Evolutionary conservation across 2,888 invertebrate species (phyloP).

Genomic region (Celastrina argiolus): DNA sequence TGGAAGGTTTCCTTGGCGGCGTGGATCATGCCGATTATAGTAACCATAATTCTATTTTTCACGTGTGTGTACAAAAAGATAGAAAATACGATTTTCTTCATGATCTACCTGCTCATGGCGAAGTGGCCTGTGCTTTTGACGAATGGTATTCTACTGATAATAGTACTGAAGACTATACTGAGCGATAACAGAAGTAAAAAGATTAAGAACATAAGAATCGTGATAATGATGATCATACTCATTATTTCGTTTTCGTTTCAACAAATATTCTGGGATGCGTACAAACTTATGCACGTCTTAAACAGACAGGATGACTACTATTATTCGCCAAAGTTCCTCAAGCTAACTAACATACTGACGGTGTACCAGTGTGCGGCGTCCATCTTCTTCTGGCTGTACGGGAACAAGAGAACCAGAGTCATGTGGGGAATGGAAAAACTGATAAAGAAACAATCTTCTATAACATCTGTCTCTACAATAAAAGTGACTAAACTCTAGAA

Average conservation of each 20-base stretch:
- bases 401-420: constrained; percentile 55
- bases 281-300: constrained; percentile 44
- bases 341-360: constrained; percentile 37
- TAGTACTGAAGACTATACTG: constrained; percentile 49
- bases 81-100: constrained; percentile 33
- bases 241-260: constrained; percentile 61
- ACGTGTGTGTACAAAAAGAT: constrained; percentile 31
- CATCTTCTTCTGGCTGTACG: constrained; percentile 63
- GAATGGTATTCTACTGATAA: constrained; percentile 50
- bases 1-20: constrained; percentile 47
- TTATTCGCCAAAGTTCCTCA: constrained; percentile 31
- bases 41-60: constrained; percentile 40
- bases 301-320: constrained; percentile 29
- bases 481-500: neutral
- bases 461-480: neutral
- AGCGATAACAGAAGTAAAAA: constrained; percentile 44
- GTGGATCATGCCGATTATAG: constrained; percentile 47
- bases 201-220: constrained; percentile 45
- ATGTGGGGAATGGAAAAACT: constrained; percentile 43
- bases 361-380: constrained; percentile 59
- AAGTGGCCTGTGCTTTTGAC: constrained; percentile 59
- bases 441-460: neutral
- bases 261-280: constrained; percentile 51
- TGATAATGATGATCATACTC: constrained; percentile 52
- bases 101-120: constrained; percentile 44